Base-by-base conservation (phyloP, 2,888 invertebrate species). In the Trachelus troglodyta region DNA sequence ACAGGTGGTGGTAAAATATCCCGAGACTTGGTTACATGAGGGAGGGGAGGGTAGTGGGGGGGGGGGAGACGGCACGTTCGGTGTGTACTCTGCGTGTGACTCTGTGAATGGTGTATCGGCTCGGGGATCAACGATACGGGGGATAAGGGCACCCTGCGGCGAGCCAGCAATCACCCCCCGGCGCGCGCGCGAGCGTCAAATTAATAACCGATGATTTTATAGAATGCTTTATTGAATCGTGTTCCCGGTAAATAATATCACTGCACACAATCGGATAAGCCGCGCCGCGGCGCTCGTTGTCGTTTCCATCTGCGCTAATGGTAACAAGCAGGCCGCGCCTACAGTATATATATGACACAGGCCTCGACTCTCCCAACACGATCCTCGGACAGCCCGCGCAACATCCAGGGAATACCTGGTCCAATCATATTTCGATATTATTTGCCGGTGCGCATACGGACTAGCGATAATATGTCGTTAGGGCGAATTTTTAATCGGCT, bases 131-230 rank as follows among this genome's bases (percentile, higher is more conserved):
- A 79, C 81, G 86, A 86, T 87, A 83, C 82, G 77, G 77, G 77
- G 85, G 88, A 87, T 88, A 87, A 87, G 84, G 85, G 83, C 79
- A 68, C 81, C 83, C 85, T 81, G 86, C 82, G 81, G 87, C 78
- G 87, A 79, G 82, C 77, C 83, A 79, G 87, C 87, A 85, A 87
- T 87, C 85, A 85, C 87, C 89, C 87, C 89, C 90, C 83, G 89
- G 81, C 82, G 90, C 76, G 89, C 56, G 56, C 79, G 79, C 84
- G 84, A 85, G 87, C 89, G 87, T 90, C 89, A 90, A 90, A 91
- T 91, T 90, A 91, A 91, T 90, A 90, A 90, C 87, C 89, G 87
- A 90, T 91, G 90, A 91, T 90, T 90, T 90, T 88, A 88, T 89
- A 89, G 86, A 89, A 89, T 86, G 88, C 84, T 86, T 90, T 87